Evolutionary conservation across 2,888 invertebrate genomes (phyloP).

Genomic region (Rhamphomyia laevipes): DNA sequence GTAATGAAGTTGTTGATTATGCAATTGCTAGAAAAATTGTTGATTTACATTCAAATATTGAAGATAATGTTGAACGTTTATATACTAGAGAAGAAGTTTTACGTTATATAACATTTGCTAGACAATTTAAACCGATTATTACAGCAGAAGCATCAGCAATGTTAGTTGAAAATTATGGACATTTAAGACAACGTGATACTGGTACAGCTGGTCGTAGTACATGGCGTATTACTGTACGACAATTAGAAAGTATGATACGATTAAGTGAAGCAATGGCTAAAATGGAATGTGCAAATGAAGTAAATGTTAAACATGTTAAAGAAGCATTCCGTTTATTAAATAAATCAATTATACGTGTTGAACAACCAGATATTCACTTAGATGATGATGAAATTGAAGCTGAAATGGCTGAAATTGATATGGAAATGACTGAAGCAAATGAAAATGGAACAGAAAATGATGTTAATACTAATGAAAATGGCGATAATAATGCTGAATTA

Average conservation of each 20-base stretch:
- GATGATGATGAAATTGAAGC: slow-evolving; percentile 60
- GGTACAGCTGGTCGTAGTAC: slow-evolving; percentile 56
- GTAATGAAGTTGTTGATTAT: slow-evolving; percentile 89
- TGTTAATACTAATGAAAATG: slow-evolving; percentile 7
- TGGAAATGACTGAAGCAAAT: slow-evolving; percentile 28
- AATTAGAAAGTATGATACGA: slow-evolving; percentile 89
- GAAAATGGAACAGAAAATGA: slow-evolving; percentile 22
- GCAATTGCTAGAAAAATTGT: slow-evolving; percentile 94
- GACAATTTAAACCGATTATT: slow-evolving; percentile 85
- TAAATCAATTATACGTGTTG: slow-evolving; percentile 93
- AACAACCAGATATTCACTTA: slow-evolving; percentile 92
- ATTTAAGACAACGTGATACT: slow-evolving; percentile 74
- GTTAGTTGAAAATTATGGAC: slow-evolving; percentile 80
- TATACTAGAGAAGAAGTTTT: slow-evolving; percentile 84
- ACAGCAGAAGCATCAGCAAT: slow-evolving; percentile 70
- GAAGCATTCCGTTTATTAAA: slow-evolving; percentile 86
- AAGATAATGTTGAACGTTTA: slow-evolving; percentile 63
- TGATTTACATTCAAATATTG: slow-evolving; percentile 80
- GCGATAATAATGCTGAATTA: slow-evolving; percentile 15
- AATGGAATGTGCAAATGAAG: slow-evolving; percentile 87
- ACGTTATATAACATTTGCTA: slow-evolving; percentile 92
- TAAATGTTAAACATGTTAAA: slow-evolving; percentile 75
- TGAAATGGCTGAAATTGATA: slow-evolving; percentile 45
- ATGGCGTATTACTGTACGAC: slow-evolving; percentile 95
- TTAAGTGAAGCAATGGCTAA: slow-evolving; percentile 94